phyloP scores from a whole-genome alignment of 2,888 invertebrate species.

The Hofmannophila pseudospretella region DNA sequence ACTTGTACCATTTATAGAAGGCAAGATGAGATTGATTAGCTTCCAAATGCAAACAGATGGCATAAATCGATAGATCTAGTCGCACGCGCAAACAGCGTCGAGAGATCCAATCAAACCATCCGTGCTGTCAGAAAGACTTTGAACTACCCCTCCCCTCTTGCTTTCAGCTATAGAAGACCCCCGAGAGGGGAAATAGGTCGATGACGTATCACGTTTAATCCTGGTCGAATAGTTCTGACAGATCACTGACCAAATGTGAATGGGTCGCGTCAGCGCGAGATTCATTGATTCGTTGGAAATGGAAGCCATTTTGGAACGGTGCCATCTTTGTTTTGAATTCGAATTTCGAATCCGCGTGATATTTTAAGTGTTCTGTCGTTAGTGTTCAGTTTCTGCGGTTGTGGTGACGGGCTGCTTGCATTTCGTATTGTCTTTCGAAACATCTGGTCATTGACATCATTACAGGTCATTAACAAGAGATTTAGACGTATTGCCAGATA shows the following conservation, averaged over 20 bases:
- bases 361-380: constrained; percentile 11
- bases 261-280: constrained; percentile 12
- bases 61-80: constrained; percentile 6
- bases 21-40: constrained; percentile 5
- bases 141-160: neutral
- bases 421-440: neutral
- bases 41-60: constrained; percentile 9
- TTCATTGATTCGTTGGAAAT: constrained; percentile 18
- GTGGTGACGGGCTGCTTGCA: constrained; percentile 3
- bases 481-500: no score
- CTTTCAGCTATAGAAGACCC: neutral
- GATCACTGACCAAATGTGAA: constrained; percentile 17
- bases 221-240: constrained; percentile 8
- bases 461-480: no score
- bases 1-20: neutral
- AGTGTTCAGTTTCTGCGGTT: constrained; percentile 5
- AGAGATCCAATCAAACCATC: constrained; percentile 12
- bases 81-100: constrained; percentile 12
- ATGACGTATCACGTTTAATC: neutral
- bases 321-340: constrained; percentile 22
- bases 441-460: no score
- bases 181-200: constrained; percentile 1
- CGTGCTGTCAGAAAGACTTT: neutral
- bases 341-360: constrained; percentile 11
- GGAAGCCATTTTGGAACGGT: constrained; percentile 18